Evolutionary conservation across 2,113 vertebrate species (phyloP), one percentile per base, ranked within the genome.

Genomic region (Podilymbus podiceps): DNA sequence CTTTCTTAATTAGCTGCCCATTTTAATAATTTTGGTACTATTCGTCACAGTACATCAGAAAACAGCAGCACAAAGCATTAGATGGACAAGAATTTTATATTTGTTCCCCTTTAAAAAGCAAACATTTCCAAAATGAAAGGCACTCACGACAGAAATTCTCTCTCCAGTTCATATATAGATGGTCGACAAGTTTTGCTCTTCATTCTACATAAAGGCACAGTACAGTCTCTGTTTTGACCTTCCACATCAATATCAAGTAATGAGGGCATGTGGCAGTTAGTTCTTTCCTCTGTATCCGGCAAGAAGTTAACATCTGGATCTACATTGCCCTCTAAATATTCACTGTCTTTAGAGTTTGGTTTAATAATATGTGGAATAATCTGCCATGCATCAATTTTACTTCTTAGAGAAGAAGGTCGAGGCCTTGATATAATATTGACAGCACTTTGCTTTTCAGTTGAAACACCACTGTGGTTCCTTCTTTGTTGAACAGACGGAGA

Each of bases 211-310:
- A 99, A 98, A 53, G 99, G 99, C 86, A 98, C 98, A 0, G 99
- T 99, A 96, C 98, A 98, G 97, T 99, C 99, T 76, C 98, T 97
- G 88, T 99, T 99, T 96, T 99, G 99, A 63, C 99, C 99, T 97
- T 99, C 99, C 3, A 98, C 97, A 72, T 99, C 98, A 59, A 99
- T 93, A 83, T 99, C 99, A 95, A 99, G 98, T 85, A 99, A 98
- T 17, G 98, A 97, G 56, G 97, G 97, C 80, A 80, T 25, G 3
- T 93, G 97, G 44, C 84, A 81, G 31, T 98, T 98, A 97, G 94
- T 97, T 93, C 97, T 98, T 82, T 97, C 97, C 75, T 98, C 96
- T 1, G 97, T 59, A 44, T 97, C 85, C 40, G 98, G 96, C 87
- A 98, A 85, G 68, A 96, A 73, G 69, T 85, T 95, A 59, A 98